Base-by-base conservation (phyloP, 2,797 vertebrate genomes). In the Apogon hyalosoma region DNA sequence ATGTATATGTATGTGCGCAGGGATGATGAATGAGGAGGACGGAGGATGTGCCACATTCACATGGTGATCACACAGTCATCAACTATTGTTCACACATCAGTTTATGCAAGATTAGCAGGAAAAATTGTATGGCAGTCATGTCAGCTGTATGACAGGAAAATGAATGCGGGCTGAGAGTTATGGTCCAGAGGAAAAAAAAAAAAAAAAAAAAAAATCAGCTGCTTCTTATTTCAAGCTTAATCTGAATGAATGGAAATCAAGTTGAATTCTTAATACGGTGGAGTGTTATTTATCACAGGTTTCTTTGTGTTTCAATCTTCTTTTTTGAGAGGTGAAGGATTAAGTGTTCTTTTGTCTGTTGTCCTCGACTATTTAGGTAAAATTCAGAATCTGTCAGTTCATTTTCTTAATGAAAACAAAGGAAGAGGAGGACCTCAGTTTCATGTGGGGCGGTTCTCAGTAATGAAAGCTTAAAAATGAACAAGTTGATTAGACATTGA, bases 1-100 rank as follows among this genome's bases (percentile, higher is more conserved):
- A 63, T 73, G 81, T 60, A 43, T 42, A 11, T 59, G 6, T 80
- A 64, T 80, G 74, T 72, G 65, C 36, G 53, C 38, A 49, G 56
- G 46, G 69, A 73, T 80, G 86, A 90, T 85, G 80, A 82, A 87
- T 86, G 84, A 67, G 55, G 57, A 69, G 74, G 65, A 63, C 28
- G 68, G 80, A 80, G 49, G 65, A 76, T 75, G 68, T 64, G 59
- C 71, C 56, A 75, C 79, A 83, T 88, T 88, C 80, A 87, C 80
- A 87, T 75, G 84, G 78, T 79, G 83, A 87, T 87, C 61, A 52
- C 18, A 41, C 63, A 7, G 46, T 79, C 80, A 50, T 80, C 64
- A 51, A 53, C 68, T 60, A 69, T 87, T 87, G 85, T 82, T 59
- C 31, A 54, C 38, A 28, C 42, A 36, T 59, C 8, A 11, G 2